Conservation (phyloP, 2,888 invertebrate genomes). For the Cepaea hortensis region DNA sequence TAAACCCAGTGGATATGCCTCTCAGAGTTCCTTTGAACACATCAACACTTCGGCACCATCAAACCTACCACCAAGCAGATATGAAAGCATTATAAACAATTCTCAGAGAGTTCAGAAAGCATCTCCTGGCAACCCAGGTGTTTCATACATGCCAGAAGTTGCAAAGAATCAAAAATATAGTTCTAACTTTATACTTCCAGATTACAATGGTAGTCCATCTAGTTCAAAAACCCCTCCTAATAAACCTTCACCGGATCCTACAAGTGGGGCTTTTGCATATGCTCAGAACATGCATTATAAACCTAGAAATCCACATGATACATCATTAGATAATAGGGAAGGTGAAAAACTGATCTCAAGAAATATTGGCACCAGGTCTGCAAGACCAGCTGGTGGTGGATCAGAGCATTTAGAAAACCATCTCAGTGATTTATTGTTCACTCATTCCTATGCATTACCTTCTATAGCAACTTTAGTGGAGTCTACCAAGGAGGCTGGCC, state of each 20-base stretch:
- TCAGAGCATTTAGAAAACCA: neutral
- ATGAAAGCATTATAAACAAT: neutral
- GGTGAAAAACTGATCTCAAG: neutral
- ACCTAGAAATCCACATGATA: slow-evolving; percentile 1
- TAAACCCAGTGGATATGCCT: neutral
- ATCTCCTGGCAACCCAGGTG: neutral
- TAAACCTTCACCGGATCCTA: neutral
- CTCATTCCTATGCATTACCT: neutral
- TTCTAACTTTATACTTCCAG: neutral
- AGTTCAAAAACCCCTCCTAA: neutral
- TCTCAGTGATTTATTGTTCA: neutral
- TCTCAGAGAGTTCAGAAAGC: slow-evolving; percentile 15
- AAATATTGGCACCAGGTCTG: slow-evolving; percentile 8
- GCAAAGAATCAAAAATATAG: neutral
- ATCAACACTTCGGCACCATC: neutral
- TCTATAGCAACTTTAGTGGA: slow-evolving; percentile 10
- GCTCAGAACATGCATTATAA: slow-evolving; percentile 16
- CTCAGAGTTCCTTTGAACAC: neutral
- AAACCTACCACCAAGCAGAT: neutral
- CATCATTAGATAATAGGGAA: neutral
- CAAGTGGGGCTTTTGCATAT: neutral
- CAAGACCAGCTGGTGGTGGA: neutral
- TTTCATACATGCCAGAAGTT: neutral
- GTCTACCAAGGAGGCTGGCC: neutral
- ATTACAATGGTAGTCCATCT: neutral